Evolutionary conservation across 2,888 invertebrate species (phyloP), one percentile per base, ranked within the genome.

Genomic region (Rapana venosa): DNA sequence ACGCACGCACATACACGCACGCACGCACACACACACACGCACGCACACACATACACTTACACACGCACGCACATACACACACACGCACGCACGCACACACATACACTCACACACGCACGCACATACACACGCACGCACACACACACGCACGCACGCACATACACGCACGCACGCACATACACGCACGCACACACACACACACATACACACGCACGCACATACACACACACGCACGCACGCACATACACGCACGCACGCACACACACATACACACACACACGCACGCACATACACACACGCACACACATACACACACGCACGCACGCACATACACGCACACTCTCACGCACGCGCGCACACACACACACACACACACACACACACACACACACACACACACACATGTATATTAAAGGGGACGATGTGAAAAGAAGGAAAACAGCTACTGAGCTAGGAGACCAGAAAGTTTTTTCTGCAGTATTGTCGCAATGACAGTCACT

Each of bases 281-380:
- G 32, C 35, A 79, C 32, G 5, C 77, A 79, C 70, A 20, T 5
- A 70, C 70, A 20, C 15, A 70, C 70, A 20, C 15, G 22, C 70
- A 20, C n/a, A 74, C 35, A 20, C 35, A 36, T 17, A 20, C 35
- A 79, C 35, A 36, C 35, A 79, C 20, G 8, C 35, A 79, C 35
- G 35, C 35, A 79, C 35, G 35, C 35, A 79, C 35, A n/a, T 2
- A n/a, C 22, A 79, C 79, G 32, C 35, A 79, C 79, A 79, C 79
- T 35, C 79, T 35, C 79, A 79, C 79, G 32, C 79, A 79, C 74
- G n/a, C 30, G n/a, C 74, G 32, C 79, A 79, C 79, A 79, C 35
- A 66, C 20, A 79, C 32, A 79, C 35, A 17, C 32, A 35, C 79
- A 17, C 79, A 35, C 35, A 11, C 79, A 35, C 35, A 26, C 32